phyloP scores from a whole-genome alignment of 2,888 invertebrate species.

The Eumacrocentrus americanus region DNA sequence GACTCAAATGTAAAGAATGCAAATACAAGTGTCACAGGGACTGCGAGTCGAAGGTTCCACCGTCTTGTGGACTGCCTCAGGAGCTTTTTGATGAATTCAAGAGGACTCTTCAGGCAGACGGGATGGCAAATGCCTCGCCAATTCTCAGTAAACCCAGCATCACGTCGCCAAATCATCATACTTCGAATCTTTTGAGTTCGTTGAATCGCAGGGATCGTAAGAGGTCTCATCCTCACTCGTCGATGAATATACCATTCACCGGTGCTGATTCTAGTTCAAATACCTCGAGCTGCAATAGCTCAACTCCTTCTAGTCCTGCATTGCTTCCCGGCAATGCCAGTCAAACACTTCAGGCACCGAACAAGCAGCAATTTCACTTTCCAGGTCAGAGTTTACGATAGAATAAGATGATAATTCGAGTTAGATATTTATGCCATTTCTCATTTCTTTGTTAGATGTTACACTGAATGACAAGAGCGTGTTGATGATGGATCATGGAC shows the following conservation, averaged over 20 bases:
- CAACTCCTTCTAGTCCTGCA: conserved; percentile 94
- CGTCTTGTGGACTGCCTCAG: conserved; percentile 89
- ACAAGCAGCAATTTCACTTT: conserved; percentile 76
- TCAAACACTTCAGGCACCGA: conserved; percentile 59
- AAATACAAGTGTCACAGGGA: conserved; percentile 90
- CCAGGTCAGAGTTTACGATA: conserved; percentile 69
- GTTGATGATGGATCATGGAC: conserved; percentile 64
- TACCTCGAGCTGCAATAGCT: conserved; percentile 95
- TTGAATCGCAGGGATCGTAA: conserved; percentile 63
- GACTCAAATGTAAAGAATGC: conserved; percentile 92
- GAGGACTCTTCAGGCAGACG: conserved; percentile 73
- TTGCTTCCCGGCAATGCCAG: conserved; percentile 66
- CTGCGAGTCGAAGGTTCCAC: conserved; percentile 89
- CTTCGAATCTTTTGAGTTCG: conserved; percentile 54
- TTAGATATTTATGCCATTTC: too few relatives aligned
- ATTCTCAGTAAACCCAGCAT: conserved; percentile 61
- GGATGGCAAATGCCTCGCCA: conserved; percentile 62
- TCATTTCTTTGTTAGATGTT: too few relatives aligned
- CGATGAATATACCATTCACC: conserved; percentile 67
- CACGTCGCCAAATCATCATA: conserved; percentile 59
- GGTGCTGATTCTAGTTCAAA: conserved; percentile 89
- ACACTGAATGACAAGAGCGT: conserved; percentile 62
- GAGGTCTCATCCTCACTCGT: conserved; percentile 65
- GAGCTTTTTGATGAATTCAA: conserved; percentile 84
- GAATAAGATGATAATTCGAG: too few relatives aligned